Evolutionary conservation across 2,888 invertebrate species (phyloP).

Genomic region (Teleogryllus oceanicus): DNA sequence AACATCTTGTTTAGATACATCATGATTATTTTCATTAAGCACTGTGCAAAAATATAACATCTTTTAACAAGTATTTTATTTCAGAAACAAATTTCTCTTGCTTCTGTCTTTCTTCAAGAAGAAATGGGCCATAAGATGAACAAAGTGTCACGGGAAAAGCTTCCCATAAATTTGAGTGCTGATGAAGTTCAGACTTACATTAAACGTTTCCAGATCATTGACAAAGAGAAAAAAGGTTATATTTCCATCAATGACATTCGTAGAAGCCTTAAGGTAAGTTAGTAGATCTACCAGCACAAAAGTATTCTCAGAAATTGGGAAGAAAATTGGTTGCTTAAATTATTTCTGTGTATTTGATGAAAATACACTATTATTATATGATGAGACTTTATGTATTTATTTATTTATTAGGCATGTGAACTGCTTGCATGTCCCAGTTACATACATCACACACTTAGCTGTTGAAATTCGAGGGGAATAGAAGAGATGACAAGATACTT

Average conservation of each 20-base stretch:
- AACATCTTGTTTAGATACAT: too few relatives aligned
- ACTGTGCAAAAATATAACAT: not conserved
- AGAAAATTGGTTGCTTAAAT: too few relatives aligned
- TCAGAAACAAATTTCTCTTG: conserved; percentile 75
- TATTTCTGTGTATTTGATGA: not conserved
- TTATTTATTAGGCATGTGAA: too few relatives aligned
- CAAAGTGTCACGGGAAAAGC: conserved; percentile 77
- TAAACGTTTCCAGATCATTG: conserved; percentile 92
- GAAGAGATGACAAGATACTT: too few relatives aligned
- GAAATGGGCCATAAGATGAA: conserved; percentile 98
- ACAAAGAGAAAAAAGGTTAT: conserved; percentile 94
- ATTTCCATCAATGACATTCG: conserved; percentile 97
- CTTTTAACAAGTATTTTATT: conserved; percentile 38
- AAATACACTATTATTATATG: not conserved
- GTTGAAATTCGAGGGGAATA: too few relatives aligned
- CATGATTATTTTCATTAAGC: too few relatives aligned
- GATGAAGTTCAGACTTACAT: conserved; percentile 93
- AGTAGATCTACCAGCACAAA: not conserved
- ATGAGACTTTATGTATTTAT: too few relatives aligned
- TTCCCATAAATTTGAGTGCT: conserved; percentile 87
- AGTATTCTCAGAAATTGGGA: too few relatives aligned
- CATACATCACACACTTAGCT: too few relatives aligned
- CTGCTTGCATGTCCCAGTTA: too few relatives aligned
- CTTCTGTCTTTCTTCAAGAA: conserved; percentile 79
- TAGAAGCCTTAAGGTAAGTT: conserved; percentile 84